A percentile compares a stretch with the other conserved stretches of the same genome.
Evolutionary conservation across 2,888 invertebrate species (phyloP).

Genomic region (Capitulum mitella): DNA sequence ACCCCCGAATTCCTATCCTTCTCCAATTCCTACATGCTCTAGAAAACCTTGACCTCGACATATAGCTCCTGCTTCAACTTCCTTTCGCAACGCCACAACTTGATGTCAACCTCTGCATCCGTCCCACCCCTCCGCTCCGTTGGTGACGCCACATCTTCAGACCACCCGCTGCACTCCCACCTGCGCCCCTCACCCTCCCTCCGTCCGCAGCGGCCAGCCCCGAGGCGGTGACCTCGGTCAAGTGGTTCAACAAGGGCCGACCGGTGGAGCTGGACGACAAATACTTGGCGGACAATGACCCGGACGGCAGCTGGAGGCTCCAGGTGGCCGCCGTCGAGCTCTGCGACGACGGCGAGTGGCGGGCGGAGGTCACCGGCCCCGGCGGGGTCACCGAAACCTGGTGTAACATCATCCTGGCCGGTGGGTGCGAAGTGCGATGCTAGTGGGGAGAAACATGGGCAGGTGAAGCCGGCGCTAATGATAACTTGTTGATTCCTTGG

Average conservation of each 20-base stretch:
- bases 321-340: constrained; percentile 68
- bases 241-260: constrained; percentile 34
- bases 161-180: neutral
- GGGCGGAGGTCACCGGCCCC: constrained; percentile 32
- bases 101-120: too few relatives aligned
- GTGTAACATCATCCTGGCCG: constrained; percentile 35
- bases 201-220: constrained; percentile 30
- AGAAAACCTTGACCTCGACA: too few relatives aligned
- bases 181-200: neutral
- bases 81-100: too few relatives aligned
- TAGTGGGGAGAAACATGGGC: too few relatives aligned
- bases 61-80: too few relatives aligned
- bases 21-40: too few relatives aligned
- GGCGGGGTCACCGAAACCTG: constrained; percentile 32
- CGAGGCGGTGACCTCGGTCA: constrained; percentile 29
- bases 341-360: constrained; percentile 63
- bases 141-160: too few relatives aligned
- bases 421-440: too few relatives aligned
- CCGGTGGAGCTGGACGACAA: constrained; percentile 53
- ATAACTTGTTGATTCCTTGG: too few relatives aligned
- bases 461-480: too few relatives aligned
- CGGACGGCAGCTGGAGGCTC: constrained; percentile 70
- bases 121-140: too few relatives aligned
- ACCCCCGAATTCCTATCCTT: too few relatives aligned
- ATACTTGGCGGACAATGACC: constrained; percentile 70